phyloP scores from a whole-genome alignment of 2,113 vertebrate genomes.

The Neotoma lepida region DNA sequence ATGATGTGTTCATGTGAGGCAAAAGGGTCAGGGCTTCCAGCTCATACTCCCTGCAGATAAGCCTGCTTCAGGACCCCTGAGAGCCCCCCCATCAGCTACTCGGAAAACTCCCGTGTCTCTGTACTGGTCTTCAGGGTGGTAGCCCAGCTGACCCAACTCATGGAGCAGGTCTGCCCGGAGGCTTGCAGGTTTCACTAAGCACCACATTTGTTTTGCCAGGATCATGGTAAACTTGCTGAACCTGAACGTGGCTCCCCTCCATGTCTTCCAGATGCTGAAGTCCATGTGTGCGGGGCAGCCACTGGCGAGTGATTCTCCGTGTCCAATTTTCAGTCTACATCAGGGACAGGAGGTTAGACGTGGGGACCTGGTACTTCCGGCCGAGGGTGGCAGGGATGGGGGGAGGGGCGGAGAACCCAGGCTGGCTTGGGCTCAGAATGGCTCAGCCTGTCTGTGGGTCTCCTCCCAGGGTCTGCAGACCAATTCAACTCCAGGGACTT shows the following conservation, averaged over 20 bases:
- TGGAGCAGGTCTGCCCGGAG: no score
- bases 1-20: constrained; percentile 94
- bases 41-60: not conserved
- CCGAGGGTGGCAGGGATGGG: not conserved
- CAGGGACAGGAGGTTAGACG: not conserved
- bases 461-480: not conserved
- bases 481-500: not conserved
- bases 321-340: not conserved
- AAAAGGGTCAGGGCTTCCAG: not conserved
- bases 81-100: not conserved
- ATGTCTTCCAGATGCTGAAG: constrained; percentile 94
- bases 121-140: not conserved
- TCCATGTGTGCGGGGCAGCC: constrained; percentile 94
- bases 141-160: not conserved
- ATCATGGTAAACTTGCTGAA: constrained; percentile 94
- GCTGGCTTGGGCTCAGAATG: not conserved
- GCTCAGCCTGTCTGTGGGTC: not conserved
- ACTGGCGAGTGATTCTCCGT: constrained; percentile 76
- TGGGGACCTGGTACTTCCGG: not conserved
- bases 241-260: constrained; percentile 93
- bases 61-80: no score
- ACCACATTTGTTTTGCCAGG: constrained; percentile 78
- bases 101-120: not conserved
- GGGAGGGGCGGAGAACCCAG: not conserved
- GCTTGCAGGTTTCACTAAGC: not conserved